Percentiles rank a stretch among this genome's conserved stretches.
phyloP scores from a whole-genome alignment of 2,888 invertebrate genomes.

The Conchocele bisecta region DNA sequence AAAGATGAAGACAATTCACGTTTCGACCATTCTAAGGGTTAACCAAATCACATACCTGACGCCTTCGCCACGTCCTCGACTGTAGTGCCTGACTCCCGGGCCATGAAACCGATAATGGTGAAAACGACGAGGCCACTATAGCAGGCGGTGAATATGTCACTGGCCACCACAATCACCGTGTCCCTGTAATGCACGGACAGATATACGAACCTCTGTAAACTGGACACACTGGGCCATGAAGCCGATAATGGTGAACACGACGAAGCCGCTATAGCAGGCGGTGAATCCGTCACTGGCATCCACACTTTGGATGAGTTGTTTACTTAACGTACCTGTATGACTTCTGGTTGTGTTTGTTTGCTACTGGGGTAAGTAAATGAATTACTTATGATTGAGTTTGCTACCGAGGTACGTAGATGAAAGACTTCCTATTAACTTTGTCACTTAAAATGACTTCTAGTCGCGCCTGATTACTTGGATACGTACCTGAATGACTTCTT shows the following conservation, averaged over 20 bases:
- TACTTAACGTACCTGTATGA: too few species aligned
- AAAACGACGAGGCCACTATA: constrained; percentile 54
- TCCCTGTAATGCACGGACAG: constrained; percentile 32
- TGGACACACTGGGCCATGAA: constrained; percentile 41
- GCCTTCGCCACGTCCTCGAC: constrained; percentile 44
- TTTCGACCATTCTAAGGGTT: too few species aligned
- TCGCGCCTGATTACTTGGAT: too few species aligned
- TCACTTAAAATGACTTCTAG: too few species aligned
- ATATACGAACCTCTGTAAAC: not conserved
- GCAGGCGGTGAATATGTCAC: constrained; percentile 54
- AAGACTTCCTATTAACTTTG: too few species aligned
- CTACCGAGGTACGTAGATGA: too few species aligned
- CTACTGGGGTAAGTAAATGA: too few species aligned
- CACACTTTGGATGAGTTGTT: constrained; percentile 41
- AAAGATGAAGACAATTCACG: too few species aligned
- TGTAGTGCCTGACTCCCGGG: constrained; percentile 44
- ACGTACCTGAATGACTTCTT: too few species aligned
- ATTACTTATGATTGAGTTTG: too few species aligned
- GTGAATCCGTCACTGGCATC: constrained; percentile 36
- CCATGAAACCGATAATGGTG: constrained; percentile 49
- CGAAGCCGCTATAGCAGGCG: constrained; percentile 42
- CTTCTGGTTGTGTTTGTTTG: too few species aligned
- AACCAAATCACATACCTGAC: constrained; percentile 34
- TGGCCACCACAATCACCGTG: constrained; percentile 40
- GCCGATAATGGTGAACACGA: constrained; percentile 47